phyloP scores from a whole-genome alignment of 2,113 vertebrate species.

The Melanocharis versteri region DNA sequence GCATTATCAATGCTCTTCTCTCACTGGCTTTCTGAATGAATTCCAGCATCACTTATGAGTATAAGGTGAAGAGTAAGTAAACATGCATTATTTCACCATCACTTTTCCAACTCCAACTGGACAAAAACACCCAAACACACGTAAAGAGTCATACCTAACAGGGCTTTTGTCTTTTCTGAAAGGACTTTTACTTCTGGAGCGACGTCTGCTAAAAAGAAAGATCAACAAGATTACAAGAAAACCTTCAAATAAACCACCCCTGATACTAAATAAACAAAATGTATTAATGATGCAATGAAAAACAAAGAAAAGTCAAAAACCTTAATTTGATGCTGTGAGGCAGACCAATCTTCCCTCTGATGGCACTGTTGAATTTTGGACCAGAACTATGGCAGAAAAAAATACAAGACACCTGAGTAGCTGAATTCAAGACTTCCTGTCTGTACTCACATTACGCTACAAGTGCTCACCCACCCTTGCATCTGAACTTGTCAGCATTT shows the following conservation, averaged over 20 bases:
- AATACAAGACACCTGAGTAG: conserved; percentile 15
- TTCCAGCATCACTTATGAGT: not conserved
- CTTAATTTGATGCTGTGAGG: conserved; percentile 91
- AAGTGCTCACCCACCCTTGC: not conserved
- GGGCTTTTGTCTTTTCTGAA: conserved; percentile 94
- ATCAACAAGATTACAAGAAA: conserved; percentile 18
- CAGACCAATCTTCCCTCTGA: conserved; percentile 91
- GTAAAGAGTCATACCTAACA: conserved; percentile 76
- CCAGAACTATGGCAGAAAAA: conserved; percentile 82
- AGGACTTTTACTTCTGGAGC: conserved; percentile 90
- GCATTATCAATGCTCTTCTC: not conserved
- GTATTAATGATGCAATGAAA: conserved; percentile 34
- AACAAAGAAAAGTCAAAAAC: conserved; percentile 71
- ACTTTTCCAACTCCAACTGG: not conserved
- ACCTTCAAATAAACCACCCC: not conserved
- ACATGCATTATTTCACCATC: not conserved
- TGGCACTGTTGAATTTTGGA: conserved; percentile 90
- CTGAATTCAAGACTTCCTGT: not conserved
- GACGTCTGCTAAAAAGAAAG: conserved; percentile 76
- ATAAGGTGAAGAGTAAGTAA: not conserved
- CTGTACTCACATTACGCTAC: not conserved
- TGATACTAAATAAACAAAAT: conserved; percentile 45
- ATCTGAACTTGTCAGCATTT: not conserved
- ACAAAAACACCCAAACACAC: not conserved
- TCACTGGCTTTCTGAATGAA: not conserved